Evolutionary conservation across 2,888 invertebrate species (phyloP).

Genomic region (Prosopocoilus inquinatus): DNA sequence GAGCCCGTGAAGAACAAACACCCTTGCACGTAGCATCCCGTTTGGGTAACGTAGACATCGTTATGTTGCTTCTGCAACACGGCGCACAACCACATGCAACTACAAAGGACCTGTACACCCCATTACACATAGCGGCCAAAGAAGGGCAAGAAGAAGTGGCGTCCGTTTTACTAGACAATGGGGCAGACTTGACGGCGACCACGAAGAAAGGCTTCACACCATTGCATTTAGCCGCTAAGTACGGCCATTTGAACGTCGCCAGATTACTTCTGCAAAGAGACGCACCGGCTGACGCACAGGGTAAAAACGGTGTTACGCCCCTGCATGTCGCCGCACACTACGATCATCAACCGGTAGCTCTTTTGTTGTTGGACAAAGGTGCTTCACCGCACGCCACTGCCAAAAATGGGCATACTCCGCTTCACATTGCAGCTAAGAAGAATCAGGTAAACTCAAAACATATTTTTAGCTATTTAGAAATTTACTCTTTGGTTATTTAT

Average conservation of each 20-base stretch:
- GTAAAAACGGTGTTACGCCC: conserved; percentile 93
- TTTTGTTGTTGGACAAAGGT: conserved; percentile 86
- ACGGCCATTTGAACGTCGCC: conserved; percentile 90
- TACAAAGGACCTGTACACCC: conserved; percentile 94
- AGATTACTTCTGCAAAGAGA: conserved; percentile 82
- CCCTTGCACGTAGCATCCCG: conserved; percentile 95
- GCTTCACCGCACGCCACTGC: conserved; percentile 92
- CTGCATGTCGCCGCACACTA: conserved; percentile 97
- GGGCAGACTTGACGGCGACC: conserved; percentile 84
- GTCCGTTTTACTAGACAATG: conserved; percentile 84
- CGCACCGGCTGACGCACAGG: conserved; percentile 80
- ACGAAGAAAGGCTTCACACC: conserved; percentile 98
- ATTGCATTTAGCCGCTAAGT: conserved; percentile 94
- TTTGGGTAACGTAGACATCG: conserved; percentile 95
- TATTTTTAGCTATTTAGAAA: neutral
- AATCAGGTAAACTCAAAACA: conserved; percentile 73
- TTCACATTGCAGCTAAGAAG: conserved; percentile 97
- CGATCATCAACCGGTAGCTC: conserved; percentile 87
- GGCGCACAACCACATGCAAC: conserved; percentile 86
- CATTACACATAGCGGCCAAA: conserved; percentile 95
- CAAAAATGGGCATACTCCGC: conserved; percentile 96
- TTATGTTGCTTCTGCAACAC: conserved; percentile 89
- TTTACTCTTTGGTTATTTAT: conserved; percentile 5
- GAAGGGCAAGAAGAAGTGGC: conserved; percentile 91
- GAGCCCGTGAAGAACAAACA: conserved; percentile 87